Conservation (phyloP, 2,113 vertebrate species). For the Myotis yumanensis region DNA sequence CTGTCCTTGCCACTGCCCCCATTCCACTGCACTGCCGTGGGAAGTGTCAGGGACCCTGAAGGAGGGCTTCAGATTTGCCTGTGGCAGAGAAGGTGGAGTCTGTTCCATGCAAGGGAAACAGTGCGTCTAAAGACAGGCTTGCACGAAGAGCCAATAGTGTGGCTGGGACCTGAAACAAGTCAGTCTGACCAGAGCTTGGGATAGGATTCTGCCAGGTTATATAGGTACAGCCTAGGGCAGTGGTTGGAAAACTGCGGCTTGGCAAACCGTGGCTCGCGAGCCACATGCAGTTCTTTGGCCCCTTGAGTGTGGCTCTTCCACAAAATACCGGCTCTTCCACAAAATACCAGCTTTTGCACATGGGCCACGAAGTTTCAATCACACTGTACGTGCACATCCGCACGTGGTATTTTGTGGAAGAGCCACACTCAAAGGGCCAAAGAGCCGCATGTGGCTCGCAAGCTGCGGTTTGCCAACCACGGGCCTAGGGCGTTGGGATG, state of each 20-base stretch:
- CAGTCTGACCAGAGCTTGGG: background rate
- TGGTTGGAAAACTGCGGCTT: no score
- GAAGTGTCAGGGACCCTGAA: background rate
- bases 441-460: no score
- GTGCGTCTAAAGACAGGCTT: background rate
- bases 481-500: background rate
- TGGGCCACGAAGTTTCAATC: no score
- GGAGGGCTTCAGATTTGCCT: background rate
- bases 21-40: background rate
- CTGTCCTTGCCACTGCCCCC: background rate
- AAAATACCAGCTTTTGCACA: no score
- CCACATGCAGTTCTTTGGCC: no score
- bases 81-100: background rate
- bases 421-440: no score
- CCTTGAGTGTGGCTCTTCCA: no score
- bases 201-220: background rate
- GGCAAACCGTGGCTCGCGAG: no score
- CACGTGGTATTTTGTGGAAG: no score
- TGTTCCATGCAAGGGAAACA: background rate
- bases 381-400: no score
- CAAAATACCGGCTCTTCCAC: no score
- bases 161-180: background rate
- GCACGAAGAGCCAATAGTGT: background rate
- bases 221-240: background rate
- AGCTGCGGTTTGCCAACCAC: no score